Percentiles rank a stretch among this genome's conserved stretches.
Evolutionary conservation across 2,113 vertebrate species (phyloP).

Genomic region (Hipposideros armiger): DNA sequence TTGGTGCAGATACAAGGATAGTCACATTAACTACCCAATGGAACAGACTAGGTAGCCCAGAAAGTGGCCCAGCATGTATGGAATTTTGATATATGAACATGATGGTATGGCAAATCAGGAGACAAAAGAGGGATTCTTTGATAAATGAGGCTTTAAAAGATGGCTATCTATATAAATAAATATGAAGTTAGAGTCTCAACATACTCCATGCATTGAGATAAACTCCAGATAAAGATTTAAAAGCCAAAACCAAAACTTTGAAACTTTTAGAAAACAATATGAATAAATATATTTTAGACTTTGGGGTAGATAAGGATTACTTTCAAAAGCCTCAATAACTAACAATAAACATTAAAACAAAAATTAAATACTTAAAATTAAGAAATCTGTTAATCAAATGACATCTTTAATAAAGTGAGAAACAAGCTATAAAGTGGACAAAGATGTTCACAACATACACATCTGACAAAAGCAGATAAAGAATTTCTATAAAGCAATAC

Average conservation of each 20-base stretch:
- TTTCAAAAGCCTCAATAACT: neutral
- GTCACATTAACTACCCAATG: neutral
- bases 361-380: neutral
- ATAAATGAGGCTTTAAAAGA: constrained; percentile 9
- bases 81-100: neutral
- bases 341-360: neutral
- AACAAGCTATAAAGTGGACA: neutral
- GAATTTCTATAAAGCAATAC: neutral
- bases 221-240: constrained; percentile 7
- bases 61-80: neutral
- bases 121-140: neutral
- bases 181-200: neutral
- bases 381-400: neutral
- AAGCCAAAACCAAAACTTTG: neutral
- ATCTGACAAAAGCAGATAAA: neutral
- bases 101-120: neutral
- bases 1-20: neutral
- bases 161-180: neutral
- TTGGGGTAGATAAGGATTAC: neutral
- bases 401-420: neutral
- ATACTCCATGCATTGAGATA: neutral
- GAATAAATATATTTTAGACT: neutral
- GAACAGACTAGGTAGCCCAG: neutral
- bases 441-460: neutral
- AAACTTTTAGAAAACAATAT: neutral